A percentile compares a stretch with the other conserved stretches of the same genome.
These are phyloP conservation scores for Nomada hirtipes DNA, from an alignment of 2,888 invertebrate genomes.

Conservation along the genomic window DNA sequence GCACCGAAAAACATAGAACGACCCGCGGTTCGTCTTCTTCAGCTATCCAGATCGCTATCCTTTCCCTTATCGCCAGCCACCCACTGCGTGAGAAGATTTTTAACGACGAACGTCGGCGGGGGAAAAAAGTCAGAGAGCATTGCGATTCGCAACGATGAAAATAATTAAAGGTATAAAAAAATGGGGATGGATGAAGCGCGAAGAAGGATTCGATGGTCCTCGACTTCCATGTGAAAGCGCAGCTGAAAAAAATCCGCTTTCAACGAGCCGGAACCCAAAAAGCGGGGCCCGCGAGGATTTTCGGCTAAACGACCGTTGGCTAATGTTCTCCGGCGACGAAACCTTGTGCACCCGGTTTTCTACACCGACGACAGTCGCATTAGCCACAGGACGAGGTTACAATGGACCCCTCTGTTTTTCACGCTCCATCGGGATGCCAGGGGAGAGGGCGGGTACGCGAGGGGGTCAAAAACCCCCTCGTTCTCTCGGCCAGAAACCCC, in stretches of 20 bases:
- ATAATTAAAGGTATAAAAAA: constrained; percentile 16
- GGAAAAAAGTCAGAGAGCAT: background rate
- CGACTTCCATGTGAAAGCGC: constrained; percentile 70
- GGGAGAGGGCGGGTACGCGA: constrained; percentile 31
- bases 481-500: constrained; percentile 46
- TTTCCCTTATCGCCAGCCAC: constrained; percentile 11
- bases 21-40: constrained; percentile 32
- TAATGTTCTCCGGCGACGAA: constrained; percentile 65
- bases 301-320: constrained; percentile 73
- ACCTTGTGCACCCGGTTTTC: constrained; percentile 62
- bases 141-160: constrained; percentile 20
- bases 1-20: constrained; percentile 25
- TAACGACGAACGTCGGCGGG: background rate
- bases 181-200: background rate
- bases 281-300: constrained; percentile 66
- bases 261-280: constrained; percentile 66
- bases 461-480: constrained; percentile 52
- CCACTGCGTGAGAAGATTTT: constrained; percentile 22
- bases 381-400: constrained; percentile 76
- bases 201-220: constrained; percentile 36
- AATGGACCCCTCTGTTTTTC: constrained; percentile 76
- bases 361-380: constrained; percentile 74
- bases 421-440: constrained; percentile 67
- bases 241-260: constrained; percentile 71
- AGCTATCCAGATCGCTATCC: constrained; percentile 20